These are phyloP conservation scores for Catharus ustulatus DNA, from an alignment of 2,797 vertebrate species.

Conservation along the genomic window DNA sequence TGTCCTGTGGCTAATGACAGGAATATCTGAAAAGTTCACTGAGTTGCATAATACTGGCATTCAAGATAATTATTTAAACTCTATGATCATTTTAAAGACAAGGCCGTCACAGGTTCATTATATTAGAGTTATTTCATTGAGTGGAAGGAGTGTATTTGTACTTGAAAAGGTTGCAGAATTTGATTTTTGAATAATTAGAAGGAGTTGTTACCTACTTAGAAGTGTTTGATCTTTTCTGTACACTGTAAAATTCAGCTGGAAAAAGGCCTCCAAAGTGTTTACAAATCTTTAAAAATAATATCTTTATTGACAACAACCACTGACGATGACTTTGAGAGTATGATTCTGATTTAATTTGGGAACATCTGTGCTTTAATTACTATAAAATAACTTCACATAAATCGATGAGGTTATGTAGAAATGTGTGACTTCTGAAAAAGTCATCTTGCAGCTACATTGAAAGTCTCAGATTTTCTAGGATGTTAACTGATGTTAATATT, in stretches of 20 bases:
- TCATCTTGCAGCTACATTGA: fast-evolving
- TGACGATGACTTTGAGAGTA: neutral
- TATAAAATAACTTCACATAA: neutral
- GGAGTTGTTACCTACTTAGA: neutral
- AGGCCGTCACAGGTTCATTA: neutral
- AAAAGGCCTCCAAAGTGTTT: neutral
- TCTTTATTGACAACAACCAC: neutral
- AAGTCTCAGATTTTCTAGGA: neutral
- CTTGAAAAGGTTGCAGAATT: neutral
- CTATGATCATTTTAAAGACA: neutral
- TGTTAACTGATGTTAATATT: neutral
- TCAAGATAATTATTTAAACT: neutral
- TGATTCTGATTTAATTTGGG: neutral
- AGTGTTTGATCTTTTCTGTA: neutral
- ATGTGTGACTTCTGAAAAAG: neutral
- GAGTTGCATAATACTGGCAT: neutral
- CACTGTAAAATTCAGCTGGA: neutral
- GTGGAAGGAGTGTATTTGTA: neutral
- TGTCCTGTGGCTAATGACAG: neutral
- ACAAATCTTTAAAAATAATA: neutral
- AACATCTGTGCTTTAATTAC: neutral
- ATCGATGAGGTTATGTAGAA: neutral
- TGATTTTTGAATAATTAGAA: neutral
- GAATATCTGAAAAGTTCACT: neutral
- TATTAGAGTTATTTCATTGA: neutral